Percentiles rank a stretch among this genome's conserved stretches.
Conservation (phyloP, 2,888 invertebrate genomes). For the Brachyptera putata region DNA sequence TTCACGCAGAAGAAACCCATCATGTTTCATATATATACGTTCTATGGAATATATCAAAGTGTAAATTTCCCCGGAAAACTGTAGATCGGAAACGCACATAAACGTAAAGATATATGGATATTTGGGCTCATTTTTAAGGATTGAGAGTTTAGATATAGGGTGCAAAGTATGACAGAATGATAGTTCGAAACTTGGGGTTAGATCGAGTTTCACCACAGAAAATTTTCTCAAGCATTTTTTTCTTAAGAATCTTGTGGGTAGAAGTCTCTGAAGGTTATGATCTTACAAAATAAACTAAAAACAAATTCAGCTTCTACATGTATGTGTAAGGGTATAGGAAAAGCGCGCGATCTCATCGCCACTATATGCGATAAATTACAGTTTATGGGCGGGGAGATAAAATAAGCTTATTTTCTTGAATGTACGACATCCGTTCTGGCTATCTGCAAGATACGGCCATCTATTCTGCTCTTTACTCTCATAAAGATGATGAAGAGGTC, state of each 20-base stretch:
- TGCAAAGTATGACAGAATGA: slow-evolving; percentile 5
- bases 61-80: slow-evolving; percentile 12
- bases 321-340: too few relatives aligned
- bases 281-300: slow-evolving; percentile 19
- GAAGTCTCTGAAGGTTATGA: not conserved
- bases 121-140: slow-evolving; percentile 19
- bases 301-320: slow-evolving; percentile 13
- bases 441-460: slow-evolving; percentile 40
- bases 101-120: slow-evolving; percentile 27
- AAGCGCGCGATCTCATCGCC: slow-evolving; percentile 39
- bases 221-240: not conserved
- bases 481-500: slow-evolving; percentile 35
- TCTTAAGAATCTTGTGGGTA: too few relatives aligned
- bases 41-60: slow-evolving; percentile 18
- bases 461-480: slow-evolving; percentile 35
- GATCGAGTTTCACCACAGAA: slow-evolving; percentile 3
- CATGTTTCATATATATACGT: slow-evolving; percentile 18
- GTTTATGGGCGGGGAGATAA: slow-evolving; percentile 46
- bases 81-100: slow-evolving; percentile 18
- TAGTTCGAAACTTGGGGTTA: too few relatives aligned
- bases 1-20: slow-evolving; percentile 8
- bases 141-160: slow-evolving; percentile 18
- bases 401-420: slow-evolving; percentile 48
- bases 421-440: slow-evolving; percentile 43
- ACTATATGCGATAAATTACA: slow-evolving; percentile 44